Conservation (phyloP, 2,113 vertebrate species). For the Oceanites oceanicus region DNA sequence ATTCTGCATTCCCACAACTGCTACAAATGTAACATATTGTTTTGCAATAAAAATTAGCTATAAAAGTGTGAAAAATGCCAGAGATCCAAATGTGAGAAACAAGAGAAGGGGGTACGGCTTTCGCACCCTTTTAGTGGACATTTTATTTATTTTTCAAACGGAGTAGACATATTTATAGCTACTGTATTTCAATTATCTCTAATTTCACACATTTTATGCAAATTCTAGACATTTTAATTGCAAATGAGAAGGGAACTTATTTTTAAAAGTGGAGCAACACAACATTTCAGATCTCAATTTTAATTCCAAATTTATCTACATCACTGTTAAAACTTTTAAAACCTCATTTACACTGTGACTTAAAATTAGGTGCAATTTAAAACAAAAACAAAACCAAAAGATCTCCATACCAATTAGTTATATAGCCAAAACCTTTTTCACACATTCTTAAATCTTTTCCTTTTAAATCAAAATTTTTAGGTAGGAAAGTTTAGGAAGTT, state of each 20-base stretch:
- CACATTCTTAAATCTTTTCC: neutral
- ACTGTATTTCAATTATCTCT: conserved; percentile 82
- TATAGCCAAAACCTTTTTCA: neutral
- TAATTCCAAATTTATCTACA: conserved; percentile 73
- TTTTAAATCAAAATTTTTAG: neutral
- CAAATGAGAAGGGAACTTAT: conserved; percentile 77
- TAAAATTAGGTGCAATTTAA: conserved; percentile 70
- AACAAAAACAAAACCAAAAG: conserved; percentile 56
- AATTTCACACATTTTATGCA: conserved; percentile 83
- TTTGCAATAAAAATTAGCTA: conserved; percentile 78
- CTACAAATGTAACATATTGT: conserved; percentile 71
- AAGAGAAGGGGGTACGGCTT: conserved; percentile 44
- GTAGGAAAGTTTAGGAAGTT: conserved; percentile 17
- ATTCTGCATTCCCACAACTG: conserved; percentile 63
- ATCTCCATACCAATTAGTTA: neutral
- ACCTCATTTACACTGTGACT: conserved; percentile 63
- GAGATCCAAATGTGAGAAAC: conserved; percentile 67
- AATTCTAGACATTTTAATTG: conserved; percentile 78
- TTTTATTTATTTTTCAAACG: conserved; percentile 80
- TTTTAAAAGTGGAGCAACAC: conserved; percentile 79
- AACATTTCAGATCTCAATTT: conserved; percentile 78
- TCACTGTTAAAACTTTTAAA: conserved; percentile 75
- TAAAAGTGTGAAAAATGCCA: conserved; percentile 76
- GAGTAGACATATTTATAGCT: conserved; percentile 76
- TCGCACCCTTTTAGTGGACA: conserved; percentile 76